Base-by-base conservation (phyloP, 2,888 invertebrate genomes). In the Helleia helle region DNA sequence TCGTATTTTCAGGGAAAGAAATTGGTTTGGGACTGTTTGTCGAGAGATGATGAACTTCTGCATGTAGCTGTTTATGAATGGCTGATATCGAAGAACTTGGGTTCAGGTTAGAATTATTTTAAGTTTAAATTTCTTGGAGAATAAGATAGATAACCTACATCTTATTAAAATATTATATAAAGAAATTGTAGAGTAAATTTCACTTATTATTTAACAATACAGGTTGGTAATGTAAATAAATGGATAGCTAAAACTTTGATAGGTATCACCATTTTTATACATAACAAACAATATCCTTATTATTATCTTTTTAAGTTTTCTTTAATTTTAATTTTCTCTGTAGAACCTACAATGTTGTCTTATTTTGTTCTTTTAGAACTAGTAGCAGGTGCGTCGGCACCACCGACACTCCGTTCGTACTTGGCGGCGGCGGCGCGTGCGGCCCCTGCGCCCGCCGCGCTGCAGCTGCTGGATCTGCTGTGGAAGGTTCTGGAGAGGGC, bases 401-500 rank as follows among this genome's bases (percentile, higher is more conserved):
- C 90, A 27, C 86, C 91, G 1, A 93, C 91, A 6, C 77, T 96
- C 31, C 95, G 96, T 67, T 86, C 89, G 15, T 96, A 93, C 71
- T 77, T 96, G 30, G 87, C 86, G 38, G 81, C 86, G 75, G 88
- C 75, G 39, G 88, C 86, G 36, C 86, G 73, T 54, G 83, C 68
- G 48, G 87, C 69, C 40, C 87, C 90, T 5, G 87, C 91, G 36
- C 75, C 88, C 51, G 69, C 88, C 40, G 87, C 91, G 54, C 64
- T 90, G 1, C 80, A 84, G 51, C 74, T 91, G 13, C 87, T 93
- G 49, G 95, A 97, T 67, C 80, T 99, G 49, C 79, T 99, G 41
- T 99, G 99, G 98, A 96, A 96, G 73, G 97, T 94, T 67, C 96
- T 98, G 61, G 97, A 99, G 72, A 93, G 93, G 65, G 92, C 91